Conservation (phyloP, 2,888 invertebrate genomes). For the Brachyopa scutellaris region DNA sequence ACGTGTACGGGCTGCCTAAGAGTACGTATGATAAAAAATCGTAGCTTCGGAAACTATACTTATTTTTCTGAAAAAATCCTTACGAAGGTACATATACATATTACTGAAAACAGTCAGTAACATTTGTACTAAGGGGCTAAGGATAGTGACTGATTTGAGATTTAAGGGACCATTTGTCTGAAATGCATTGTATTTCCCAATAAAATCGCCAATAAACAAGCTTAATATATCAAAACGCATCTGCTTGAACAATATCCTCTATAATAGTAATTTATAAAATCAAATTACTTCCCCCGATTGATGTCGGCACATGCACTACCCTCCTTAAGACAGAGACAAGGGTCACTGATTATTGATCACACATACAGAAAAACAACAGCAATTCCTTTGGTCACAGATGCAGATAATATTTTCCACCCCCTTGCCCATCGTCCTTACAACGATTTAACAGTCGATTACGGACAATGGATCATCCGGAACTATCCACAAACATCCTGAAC, state of each 20-base stretch:
- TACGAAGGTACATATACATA: no score
- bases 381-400: conserved; percentile 70
- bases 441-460: conserved; percentile 65
- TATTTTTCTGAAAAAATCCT: no score
- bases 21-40: no score
- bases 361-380: conserved; percentile 35
- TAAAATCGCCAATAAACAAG: conserved; percentile 44
- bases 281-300: conserved; percentile 62
- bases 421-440: not conserved
- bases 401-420: conserved; percentile 56
- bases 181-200: no score
- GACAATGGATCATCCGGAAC: conserved; percentile 45
- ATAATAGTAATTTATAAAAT: conserved; percentile 59
- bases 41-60: no score
- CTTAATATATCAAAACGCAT: conserved; percentile 61
- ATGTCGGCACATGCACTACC: conserved; percentile 29
- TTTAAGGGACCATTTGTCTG: no score
- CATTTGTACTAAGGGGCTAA: no score
- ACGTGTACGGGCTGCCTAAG: no score
- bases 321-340: conserved; percentile 31
- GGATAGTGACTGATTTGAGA: no score
- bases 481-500: conserved; percentile 50
- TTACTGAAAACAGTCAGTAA: no score
- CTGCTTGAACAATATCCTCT: conserved; percentile 59
- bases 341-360: conserved; percentile 66